These are phyloP conservation scores for Drosophila prostipennis DNA, from an alignment of 2,888 invertebrate genomes.

Conservation along the genomic window DNA sequence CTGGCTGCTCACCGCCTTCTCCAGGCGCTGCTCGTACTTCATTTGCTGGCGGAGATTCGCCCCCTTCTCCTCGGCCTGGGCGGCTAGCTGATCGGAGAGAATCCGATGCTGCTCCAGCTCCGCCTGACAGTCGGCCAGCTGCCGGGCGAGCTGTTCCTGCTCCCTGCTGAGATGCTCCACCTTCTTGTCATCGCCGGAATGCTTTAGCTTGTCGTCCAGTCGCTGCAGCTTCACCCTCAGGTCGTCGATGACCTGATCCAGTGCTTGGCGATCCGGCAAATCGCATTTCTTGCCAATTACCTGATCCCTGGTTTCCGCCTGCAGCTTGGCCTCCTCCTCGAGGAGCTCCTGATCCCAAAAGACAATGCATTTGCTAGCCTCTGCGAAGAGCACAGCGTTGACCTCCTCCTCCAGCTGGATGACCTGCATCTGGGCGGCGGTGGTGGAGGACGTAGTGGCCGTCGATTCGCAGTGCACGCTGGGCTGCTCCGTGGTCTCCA, in stretches of 20 bases:
- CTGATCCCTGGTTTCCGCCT: constrained; percentile 63
- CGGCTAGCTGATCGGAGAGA: constrained; percentile 1
- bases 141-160: constrained; percentile 55
- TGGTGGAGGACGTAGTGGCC: constrained; percentile 49
- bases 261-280: constrained; percentile 43
- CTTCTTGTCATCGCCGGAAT: constrained; percentile 46
- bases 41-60: constrained; percentile 7
- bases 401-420: constrained; percentile 70
- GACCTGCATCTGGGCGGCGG: constrained; percentile 13
- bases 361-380: constrained; percentile 61
- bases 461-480: constrained; percentile 50
- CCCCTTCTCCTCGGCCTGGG: background rate
- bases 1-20: constrained; percentile 56
- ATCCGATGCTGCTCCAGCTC: constrained; percentile 11
- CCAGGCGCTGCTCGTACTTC: constrained; percentile 40
- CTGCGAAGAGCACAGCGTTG: constrained; percentile 65
- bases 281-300: constrained; percentile 67
- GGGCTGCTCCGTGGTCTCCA: constrained; percentile 55
- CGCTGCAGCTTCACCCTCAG: constrained; percentile 53
- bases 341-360: constrained; percentile 78
- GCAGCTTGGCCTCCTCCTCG: constrained; percentile 69
- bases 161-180: constrained; percentile 37
- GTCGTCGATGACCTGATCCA: constrained; percentile 61
- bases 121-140: constrained; percentile 41
- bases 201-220: constrained; percentile 52